Conservation (phyloP, 2,113 vertebrate genomes). For the Neomonachus schauinslandi region DNA sequence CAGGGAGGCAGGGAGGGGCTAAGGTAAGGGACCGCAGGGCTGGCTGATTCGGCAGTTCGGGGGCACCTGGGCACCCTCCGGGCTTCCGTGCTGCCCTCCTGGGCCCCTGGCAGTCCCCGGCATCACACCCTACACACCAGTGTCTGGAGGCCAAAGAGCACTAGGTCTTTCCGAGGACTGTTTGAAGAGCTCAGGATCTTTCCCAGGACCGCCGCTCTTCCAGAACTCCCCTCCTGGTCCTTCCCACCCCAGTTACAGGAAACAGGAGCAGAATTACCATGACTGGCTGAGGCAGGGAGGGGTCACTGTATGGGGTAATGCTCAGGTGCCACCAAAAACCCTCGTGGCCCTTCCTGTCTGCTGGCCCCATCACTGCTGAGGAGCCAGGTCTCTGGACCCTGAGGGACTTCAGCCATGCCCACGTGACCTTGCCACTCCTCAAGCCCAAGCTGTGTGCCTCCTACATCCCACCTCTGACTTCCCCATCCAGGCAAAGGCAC, state of each 20-base stretch:
- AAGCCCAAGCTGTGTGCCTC: neutral
- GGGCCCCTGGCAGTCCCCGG: rapidly evolving
- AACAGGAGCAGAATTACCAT: rapidly evolving
- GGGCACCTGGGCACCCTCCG: rapidly evolving
- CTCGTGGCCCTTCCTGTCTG: neutral
- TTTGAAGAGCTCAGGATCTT: neutral
- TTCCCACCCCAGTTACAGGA: neutral
- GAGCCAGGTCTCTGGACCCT: neutral
- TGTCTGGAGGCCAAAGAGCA: rapidly evolving
- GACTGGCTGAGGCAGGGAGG: rapidly evolving
- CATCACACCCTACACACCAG: rapidly evolving
- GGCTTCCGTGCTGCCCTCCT: rapidly evolving
- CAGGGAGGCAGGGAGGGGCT: rapidly evolving
- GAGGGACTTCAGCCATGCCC: neutral
- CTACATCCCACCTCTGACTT: neutral
- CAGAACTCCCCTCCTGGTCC: neutral
- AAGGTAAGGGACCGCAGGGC: rapidly evolving
- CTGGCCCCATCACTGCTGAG: rapidly evolving
- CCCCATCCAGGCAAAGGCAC: rapidly evolving
- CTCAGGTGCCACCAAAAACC: neutral
- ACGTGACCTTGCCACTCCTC: neutral
- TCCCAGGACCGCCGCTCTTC: rapidly evolving
- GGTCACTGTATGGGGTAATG: rapidly evolving
- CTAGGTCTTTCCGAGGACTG: neutral
- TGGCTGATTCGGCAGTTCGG: rapidly evolving